These are phyloP conservation scores for Psittacula cyanocephala DNA, from an alignment of 2,113 vertebrate species.

Conservation along the genomic window DNA sequence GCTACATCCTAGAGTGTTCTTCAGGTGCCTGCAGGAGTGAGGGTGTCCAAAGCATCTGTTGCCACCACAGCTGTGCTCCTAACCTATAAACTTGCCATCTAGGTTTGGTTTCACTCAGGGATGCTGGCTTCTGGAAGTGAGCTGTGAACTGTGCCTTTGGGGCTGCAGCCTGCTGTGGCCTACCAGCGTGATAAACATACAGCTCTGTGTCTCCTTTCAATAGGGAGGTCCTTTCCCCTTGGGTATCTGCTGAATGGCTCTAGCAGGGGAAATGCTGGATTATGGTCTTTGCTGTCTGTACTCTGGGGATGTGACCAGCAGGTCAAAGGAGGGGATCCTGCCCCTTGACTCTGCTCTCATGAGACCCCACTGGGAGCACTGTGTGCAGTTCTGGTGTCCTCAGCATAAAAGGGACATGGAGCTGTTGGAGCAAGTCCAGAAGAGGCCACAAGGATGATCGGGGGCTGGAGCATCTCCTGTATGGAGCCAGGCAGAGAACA, in stretches of 20 bases:
- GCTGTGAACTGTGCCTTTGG: background rate
- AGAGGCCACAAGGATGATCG: background rate
- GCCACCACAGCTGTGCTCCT: background rate
- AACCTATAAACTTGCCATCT: background rate
- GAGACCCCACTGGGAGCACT: background rate
- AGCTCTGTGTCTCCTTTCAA: rapidly evolving
- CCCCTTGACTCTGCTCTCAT: background rate
- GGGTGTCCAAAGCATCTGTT: background rate
- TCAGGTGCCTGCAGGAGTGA: background rate
- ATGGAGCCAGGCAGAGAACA: background rate
- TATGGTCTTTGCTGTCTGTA: rapidly evolving
- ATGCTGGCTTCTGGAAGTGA: background rate
- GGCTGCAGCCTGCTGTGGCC: background rate
- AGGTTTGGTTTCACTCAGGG: rapidly evolving
- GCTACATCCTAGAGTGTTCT: background rate
- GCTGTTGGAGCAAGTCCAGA: background rate
- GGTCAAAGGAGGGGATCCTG: background rate
- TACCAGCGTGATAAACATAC: rapidly evolving
- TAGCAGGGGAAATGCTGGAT: background rate
- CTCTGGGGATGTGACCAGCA: background rate
- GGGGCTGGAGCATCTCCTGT: background rate
- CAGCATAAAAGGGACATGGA: background rate
- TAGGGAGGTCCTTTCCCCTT: background rate
- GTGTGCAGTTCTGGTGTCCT: background rate
- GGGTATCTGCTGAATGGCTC: background rate